Percentiles rank a stretch among this genome's conserved stretches.
phyloP scores from a whole-genome alignment of 1,140 invertebrate species.

The Dufourea novaeangliae region DNA sequence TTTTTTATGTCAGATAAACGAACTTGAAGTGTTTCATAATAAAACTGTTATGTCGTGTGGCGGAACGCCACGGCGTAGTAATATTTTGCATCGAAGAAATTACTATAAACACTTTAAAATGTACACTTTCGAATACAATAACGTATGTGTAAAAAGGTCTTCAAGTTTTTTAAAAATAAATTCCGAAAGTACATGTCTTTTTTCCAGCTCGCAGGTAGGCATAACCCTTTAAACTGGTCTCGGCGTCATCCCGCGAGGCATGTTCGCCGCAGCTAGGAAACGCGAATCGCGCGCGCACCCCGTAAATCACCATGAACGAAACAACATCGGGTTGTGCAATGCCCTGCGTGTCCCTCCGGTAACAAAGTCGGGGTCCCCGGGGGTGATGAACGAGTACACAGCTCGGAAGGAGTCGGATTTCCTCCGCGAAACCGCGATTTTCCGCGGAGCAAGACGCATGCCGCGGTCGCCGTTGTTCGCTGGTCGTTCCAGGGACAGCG shows the following conservation, averaged over 20 bases:
- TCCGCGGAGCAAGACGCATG: conserved; percentile 32
- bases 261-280: conserved; percentile 19
- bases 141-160: too few relatives aligned
- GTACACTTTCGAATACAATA: too few relatives aligned
- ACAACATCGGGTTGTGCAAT: conserved; percentile 34
- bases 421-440: conserved; percentile 40
- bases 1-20: too few relatives aligned
- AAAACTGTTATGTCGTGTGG: too few relatives aligned
- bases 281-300: conserved; percentile 29
- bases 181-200: too few relatives aligned
- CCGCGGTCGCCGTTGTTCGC: background rate
- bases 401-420: conserved; percentile 20
- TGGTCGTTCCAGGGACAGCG: conserved; percentile 3
- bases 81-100: too few relatives aligned
- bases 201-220: too few relatives aligned
- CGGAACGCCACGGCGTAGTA: too few relatives aligned
- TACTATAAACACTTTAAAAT: too few relatives aligned
- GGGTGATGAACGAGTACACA: conserved; percentile 40
- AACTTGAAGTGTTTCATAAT: too few relatives aligned
- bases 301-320: conserved; percentile 25
- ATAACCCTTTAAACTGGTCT: too few relatives aligned
- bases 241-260: background rate
- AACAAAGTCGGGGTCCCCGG: conserved; percentile 24
- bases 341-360: conserved; percentile 3
- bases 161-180: too few relatives aligned